These are phyloP conservation scores for Tachina grossa DNA, from an alignment of 2,888 invertebrate species.

Conservation along the genomic window DNA sequence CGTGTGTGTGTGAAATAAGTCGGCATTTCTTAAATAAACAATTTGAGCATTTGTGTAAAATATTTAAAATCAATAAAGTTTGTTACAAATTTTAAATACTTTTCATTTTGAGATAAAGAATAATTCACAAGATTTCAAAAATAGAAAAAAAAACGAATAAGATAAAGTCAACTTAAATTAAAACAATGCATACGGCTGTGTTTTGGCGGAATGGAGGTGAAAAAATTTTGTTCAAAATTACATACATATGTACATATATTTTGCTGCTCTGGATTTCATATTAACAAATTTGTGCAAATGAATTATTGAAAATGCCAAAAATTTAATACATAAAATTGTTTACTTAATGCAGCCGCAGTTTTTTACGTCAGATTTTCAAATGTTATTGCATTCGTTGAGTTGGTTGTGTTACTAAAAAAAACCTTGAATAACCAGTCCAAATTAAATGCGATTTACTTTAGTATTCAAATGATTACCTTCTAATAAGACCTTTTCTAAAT, in stretches of 20 bases:
- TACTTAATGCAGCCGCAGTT: slow-evolving; percentile 3
- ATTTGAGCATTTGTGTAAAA: slow-evolving; percentile 3
- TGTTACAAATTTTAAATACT: neutral
- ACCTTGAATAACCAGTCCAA: slow-evolving; percentile 59
- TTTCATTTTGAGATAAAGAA: slow-evolving; percentile 19
- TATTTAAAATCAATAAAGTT: slow-evolving; percentile 1
- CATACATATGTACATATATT: too few relatives aligned
- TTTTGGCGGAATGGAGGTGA: slow-evolving; percentile 82
- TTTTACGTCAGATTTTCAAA: slow-evolving; percentile 11
- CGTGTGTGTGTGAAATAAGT: neutral
- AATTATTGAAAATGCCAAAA: neutral
- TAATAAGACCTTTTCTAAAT: slow-evolving; percentile 46
- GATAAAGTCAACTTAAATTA: neutral
- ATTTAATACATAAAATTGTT: neutral
- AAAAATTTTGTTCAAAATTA: slow-evolving; percentile 38
- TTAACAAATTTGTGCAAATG: neutral
- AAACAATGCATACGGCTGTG: slow-evolving; percentile 81
- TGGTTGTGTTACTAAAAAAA: slow-evolving; percentile 26
- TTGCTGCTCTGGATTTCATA: neutral
- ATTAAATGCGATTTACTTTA: slow-evolving; percentile 36
- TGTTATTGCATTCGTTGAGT: neutral
- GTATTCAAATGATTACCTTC: slow-evolving; percentile 48
- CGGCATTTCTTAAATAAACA: slow-evolving; percentile 42
- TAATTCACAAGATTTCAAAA: slow-evolving; percentile 8
- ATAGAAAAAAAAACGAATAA: neutral